Conservation (phyloP, 2,113 vertebrate genomes). For the Cyanoramphus novaezelandiae region DNA sequence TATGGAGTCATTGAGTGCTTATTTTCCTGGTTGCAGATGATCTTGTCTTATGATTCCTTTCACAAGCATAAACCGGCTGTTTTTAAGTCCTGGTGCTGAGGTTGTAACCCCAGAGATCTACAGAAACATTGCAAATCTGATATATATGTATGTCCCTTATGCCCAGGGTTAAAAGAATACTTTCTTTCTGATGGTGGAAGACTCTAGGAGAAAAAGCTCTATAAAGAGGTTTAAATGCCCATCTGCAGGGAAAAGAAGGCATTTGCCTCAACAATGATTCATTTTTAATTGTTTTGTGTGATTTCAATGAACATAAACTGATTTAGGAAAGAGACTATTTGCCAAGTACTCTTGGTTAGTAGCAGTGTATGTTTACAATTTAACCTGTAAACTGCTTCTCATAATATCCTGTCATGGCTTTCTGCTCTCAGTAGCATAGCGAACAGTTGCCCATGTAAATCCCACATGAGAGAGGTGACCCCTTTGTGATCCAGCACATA, state of each 20-base stretch:
- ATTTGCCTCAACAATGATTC: background rate
- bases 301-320: conserved; percentile 26
- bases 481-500: background rate
- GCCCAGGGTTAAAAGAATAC: background rate
- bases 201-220: background rate
- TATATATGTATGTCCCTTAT: background rate
- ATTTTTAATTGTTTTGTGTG: conserved; percentile 59
- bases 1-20: background rate
- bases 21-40: background rate
- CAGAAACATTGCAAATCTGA: background rate
- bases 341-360: conserved; percentile 16
- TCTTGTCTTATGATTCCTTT: background rate
- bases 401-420: conserved; percentile 38
- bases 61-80: background rate
- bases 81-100: background rate
- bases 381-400: conserved; percentile 46
- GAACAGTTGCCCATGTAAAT: conserved; percentile 52
- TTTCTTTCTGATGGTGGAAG: background rate
- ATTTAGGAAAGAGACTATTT: conserved; percentile 27
- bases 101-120: background rate
- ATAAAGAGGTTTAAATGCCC: conserved; percentile 11
- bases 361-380: background rate
- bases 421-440: conserved; percentile 35
- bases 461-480: background rate
- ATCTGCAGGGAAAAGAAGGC: background rate